These are phyloP conservation scores for Galeruca laticollis DNA, from an alignment of 2,888 invertebrate genomes.

Conservation along the genomic window DNA sequence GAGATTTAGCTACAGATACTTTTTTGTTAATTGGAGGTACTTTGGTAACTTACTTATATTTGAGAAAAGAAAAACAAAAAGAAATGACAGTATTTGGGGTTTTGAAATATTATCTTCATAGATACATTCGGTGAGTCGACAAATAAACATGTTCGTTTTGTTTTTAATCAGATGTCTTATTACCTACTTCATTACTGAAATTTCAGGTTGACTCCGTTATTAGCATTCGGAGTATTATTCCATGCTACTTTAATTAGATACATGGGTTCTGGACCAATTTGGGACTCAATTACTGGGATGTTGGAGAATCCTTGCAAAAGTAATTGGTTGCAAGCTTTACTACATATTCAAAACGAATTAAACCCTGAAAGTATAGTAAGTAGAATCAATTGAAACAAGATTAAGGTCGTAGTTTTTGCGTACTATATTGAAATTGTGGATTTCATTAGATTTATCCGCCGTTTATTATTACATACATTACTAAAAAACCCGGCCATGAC, in stretches of 20 bases:
- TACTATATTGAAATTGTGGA: no score
- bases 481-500: no score
- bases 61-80: slow-evolving; percentile 51
- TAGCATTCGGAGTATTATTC: slow-evolving; percentile 66
- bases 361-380: slow-evolving; percentile 37
- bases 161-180: background rate
- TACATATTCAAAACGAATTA: slow-evolving; percentile 57
- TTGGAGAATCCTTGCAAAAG: slow-evolving; percentile 50
- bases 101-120: slow-evolving; percentile 2
- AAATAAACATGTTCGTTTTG: background rate
- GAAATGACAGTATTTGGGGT: background rate
- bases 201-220: slow-evolving; percentile 68
- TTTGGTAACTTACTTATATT: slow-evolving; percentile 67
- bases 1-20: slow-evolving; percentile 69
- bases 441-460: no score
- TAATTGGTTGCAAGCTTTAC: slow-evolving; percentile 56
- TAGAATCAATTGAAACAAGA: background rate
- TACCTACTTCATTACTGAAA: background rate
- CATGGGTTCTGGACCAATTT: slow-evolving; percentile 68
- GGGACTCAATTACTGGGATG: slow-evolving; percentile 56
- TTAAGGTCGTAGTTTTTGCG: no score
- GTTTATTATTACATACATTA: no score
- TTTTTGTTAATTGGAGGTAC: slow-evolving; percentile 75
- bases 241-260: slow-evolving; percentile 66
- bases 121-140: background rate